phyloP scores from a whole-genome alignment of 1,140 invertebrate genomes.

The Orchesella cincta region DNA sequence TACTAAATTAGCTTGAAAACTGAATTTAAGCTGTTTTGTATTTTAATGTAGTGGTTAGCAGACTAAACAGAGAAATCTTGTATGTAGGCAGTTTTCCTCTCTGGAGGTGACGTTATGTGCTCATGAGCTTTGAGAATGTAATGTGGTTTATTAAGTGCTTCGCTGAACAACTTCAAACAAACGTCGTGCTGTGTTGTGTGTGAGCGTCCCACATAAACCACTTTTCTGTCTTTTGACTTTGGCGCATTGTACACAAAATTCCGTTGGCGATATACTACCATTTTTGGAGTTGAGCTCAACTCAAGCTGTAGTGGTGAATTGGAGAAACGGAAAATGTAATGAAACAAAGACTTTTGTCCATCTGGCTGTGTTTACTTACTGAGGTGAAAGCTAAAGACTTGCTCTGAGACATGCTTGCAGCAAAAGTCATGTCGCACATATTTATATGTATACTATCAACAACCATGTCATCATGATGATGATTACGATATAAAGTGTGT shows the following conservation, averaged over 20 bases:
- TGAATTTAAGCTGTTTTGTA: no score
- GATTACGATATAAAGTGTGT: no score
- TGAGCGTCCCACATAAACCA: not conserved
- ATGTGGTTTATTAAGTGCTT: slow-evolving; percentile 17
- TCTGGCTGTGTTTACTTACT: not conserved
- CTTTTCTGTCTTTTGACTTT: not conserved
- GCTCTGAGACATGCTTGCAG: slow-evolving; percentile 4
- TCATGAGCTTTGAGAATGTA: slow-evolving; percentile 30
- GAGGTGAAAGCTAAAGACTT: not conserved
- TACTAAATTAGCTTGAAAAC: no score
- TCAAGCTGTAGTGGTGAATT: not conserved
- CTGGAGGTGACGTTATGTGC: not conserved
- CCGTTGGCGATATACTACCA: not conserved
- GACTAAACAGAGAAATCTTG: no score
- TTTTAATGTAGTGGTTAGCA: no score
- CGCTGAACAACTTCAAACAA: slow-evolving; percentile 15
- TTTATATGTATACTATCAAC: not conserved
- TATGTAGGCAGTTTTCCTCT: no score
- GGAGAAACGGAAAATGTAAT: not conserved
- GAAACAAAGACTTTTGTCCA: slow-evolving; percentile 3
- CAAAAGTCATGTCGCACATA: not conserved
- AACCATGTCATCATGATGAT: not conserved
- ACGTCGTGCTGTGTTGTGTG: not conserved
- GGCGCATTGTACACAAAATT: not conserved
- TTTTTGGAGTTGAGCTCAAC: not conserved